Conservation (phyloP, 2,797 vertebrate species). For the Anolis apletophallus region DNA sequence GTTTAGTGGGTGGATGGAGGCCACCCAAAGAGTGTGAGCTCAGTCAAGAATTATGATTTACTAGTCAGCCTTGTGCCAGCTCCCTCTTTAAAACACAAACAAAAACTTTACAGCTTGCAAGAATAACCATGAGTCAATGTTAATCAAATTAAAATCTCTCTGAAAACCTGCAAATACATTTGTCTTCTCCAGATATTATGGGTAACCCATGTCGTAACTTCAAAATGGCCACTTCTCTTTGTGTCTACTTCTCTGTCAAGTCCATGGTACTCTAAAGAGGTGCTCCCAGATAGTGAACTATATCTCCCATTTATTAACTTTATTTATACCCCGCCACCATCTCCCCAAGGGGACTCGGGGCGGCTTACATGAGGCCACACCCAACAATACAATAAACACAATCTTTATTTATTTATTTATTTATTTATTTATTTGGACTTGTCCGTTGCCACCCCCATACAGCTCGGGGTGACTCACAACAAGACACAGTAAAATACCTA, state of each 20-base stretch:
- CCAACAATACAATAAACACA: too few species aligned
- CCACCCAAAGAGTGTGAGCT: constrained; percentile 27
- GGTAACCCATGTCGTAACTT: neutral
- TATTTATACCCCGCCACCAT: too few species aligned
- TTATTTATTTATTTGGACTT: too few species aligned
- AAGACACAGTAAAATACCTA: too few species aligned
- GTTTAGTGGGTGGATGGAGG: constrained; percentile 14
- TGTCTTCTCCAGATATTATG: neutral
- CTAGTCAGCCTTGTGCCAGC: constrained; percentile 15
- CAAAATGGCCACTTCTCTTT: neutral
- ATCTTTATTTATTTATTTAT: too few species aligned
- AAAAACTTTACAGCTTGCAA: neutral
- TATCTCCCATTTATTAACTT: too few species aligned
- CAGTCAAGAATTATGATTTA: constrained; percentile 33
- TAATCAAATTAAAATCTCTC: constrained; percentile 11
- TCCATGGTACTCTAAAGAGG: neutral
- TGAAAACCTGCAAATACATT: neutral
- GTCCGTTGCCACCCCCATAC: too few species aligned
- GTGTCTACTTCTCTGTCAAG: too few species aligned
- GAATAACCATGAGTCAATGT: neutral
- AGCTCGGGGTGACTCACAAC: too few species aligned
- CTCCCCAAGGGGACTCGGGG: too few species aligned
- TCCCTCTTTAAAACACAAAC: neutral
- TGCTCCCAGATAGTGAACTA: neutral
- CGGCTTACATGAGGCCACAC: too few species aligned